Percentiles rank a stretch among this genome's conserved stretches.
Conservation (phyloP, 2,888 invertebrate genomes). For the Trichopria drosophilae region DNA sequence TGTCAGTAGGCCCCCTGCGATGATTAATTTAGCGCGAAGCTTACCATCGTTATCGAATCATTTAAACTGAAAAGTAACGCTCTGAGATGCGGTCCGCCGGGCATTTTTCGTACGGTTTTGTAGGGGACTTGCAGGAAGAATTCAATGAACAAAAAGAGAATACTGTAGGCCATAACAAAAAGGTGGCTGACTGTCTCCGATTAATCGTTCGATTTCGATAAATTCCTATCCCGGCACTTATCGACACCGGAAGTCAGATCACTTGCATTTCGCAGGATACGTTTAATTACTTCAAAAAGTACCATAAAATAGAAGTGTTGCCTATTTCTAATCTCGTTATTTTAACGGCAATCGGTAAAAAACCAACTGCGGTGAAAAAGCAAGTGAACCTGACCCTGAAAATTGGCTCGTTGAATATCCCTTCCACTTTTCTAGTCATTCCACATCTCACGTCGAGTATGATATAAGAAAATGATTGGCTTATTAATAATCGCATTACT, state of each 20-base stretch:
- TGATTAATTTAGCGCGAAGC: too few relatives aligned
- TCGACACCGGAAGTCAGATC: slow-evolving; percentile 28
- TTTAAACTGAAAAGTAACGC: too few relatives aligned
- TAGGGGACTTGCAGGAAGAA: too few relatives aligned
- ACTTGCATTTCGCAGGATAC: slow-evolving; percentile 19
- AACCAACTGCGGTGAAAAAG: too few relatives aligned
- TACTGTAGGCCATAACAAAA: too few relatives aligned
- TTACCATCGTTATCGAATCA: too few relatives aligned
- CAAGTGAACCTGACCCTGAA: slow-evolving; percentile 10
- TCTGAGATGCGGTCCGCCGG: too few relatives aligned
- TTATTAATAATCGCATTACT: slow-evolving; percentile 22
- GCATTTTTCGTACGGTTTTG: too few relatives aligned
- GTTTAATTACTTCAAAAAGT: not conserved
- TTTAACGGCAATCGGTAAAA: slow-evolving; percentile 17
- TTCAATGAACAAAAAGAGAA: too few relatives aligned
- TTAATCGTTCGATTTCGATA: too few relatives aligned
- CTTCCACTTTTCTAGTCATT: slow-evolving; percentile 13
- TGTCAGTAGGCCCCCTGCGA: too few relatives aligned
- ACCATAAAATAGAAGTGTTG: slow-evolving; percentile 15
- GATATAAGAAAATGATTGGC: slow-evolving; percentile 33
- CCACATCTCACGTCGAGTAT: slow-evolving; percentile 22
- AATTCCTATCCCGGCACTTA: slow-evolving; percentile 8
- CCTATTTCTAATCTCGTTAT: slow-evolving; percentile 26
- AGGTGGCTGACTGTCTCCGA: too few relatives aligned
- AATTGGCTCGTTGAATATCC: not conserved